Base-by-base conservation (phyloP, 2,888 invertebrate genomes). In the Pycnomerus fuliginosus region DNA sequence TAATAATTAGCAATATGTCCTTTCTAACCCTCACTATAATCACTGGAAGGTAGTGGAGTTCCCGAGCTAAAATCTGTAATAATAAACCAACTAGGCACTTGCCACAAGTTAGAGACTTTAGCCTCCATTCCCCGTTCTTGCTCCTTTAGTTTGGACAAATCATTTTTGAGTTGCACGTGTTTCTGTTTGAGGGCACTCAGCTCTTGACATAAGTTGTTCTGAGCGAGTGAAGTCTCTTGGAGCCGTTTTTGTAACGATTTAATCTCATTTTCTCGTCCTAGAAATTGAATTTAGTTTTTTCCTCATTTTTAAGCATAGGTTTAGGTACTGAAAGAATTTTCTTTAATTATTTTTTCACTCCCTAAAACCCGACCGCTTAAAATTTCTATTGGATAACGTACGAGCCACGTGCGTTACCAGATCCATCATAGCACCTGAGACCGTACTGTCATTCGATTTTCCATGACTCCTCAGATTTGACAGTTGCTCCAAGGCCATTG, bases 181-280 rank as follows among this genome's bases (percentile, higher is more conserved):
- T 65, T 52, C 44, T 70, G 69, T 25, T 61, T 69, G 15, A 73
- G 49, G 11, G 61, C 61, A 35, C 55, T 47, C 14, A 71, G 55
- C 44, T 72, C 70, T 35, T 62, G 63, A 44, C 62, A 63, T 22
- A 70, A 48, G 7, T 65, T 64, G 31, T 60, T 59, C 24, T 71
- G 65, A 13, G 61, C 60, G 13, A 62, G 56, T 5, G 60, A 49
- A 0, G 64, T 58, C 53, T 71, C 68, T 24, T 66, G 59, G 11
- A 71, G 54, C 25, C 64, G 54, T 36, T 61, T 57, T 43, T 67
- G 56, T 17, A 74, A 53, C 2, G 56, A 51, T 37, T 65, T 67
- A 28, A 74, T 66, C 53, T 74, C 74, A 8, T 52, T 64, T 47
- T 75, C 73, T 14, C 73, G 56, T 51, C 68, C 74, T 73, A 49